Evolutionary conservation across 1,140 invertebrate genomes (phyloP).

Genomic region (Maconellicoccus hirsutus): DNA sequence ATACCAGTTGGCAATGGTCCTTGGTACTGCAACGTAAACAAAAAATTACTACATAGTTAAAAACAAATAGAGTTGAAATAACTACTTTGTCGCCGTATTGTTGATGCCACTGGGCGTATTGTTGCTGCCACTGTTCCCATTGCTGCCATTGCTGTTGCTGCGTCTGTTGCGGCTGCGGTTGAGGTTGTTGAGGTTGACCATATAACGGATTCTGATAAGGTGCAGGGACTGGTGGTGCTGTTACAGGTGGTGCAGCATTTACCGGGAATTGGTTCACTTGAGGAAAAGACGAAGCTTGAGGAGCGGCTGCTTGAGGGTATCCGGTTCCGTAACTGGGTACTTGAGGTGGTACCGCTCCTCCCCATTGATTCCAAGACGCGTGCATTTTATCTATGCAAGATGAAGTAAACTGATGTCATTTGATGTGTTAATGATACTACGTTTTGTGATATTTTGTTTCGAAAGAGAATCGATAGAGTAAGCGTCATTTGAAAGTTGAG

Average conservation of each 20-base stretch:
- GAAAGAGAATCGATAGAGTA: no score
- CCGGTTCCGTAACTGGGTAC: not conserved
- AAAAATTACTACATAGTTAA: not conserved
- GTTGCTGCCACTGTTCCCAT: constrained; percentile 72
- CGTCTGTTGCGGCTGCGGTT: constrained; percentile 40
- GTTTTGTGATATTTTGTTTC: no score
- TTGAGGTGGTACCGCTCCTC: constrained; percentile 2
- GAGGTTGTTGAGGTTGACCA: not conserved
- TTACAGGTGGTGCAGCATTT: constrained; percentile 12
- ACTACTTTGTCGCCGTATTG: constrained; percentile 65
- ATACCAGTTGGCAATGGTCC: not conserved
- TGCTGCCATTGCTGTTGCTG: constrained; percentile 57
- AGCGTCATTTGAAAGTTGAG: no score
- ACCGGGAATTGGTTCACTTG: not conserved
- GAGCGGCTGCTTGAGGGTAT: constrained; percentile 23
- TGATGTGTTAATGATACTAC: not conserved
- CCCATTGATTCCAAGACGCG: constrained; percentile 23
- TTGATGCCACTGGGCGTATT: constrained; percentile 70
- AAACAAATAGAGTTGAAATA: not conserved
- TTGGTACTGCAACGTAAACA: not conserved
- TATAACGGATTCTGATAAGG: constrained; percentile 12
- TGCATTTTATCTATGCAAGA: constrained; percentile 22
- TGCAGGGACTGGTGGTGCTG: constrained; percentile 21
- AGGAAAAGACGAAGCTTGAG: not conserved
- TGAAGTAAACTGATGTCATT: not conserved